Conservation (phyloP, 2,888 invertebrate species). For the Himalopsyche kuldschensis region DNA sequence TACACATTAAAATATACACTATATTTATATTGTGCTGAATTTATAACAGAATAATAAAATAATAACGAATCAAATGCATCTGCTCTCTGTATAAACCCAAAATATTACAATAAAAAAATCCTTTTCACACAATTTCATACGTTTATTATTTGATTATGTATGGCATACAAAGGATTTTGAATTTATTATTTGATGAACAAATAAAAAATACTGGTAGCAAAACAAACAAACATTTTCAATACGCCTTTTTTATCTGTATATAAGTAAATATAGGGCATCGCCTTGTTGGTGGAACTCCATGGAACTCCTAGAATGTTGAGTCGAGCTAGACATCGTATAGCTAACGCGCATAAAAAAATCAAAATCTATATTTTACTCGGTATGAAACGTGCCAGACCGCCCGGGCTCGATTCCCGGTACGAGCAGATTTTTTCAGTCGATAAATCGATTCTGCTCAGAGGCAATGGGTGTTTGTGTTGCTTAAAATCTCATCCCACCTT, state of each 20-base stretch:
- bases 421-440: too few species aligned
- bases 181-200: not conserved
- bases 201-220: not conserved
- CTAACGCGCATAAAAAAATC: too few species aligned
- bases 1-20: not conserved
- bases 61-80: constrained; percentile 29
- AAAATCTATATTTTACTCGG: too few species aligned
- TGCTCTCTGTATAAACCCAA: not conserved
- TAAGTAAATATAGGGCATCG: too few species aligned
- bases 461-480: too few species aligned
- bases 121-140: not conserved
- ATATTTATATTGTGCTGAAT: not conserved
- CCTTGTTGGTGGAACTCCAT: too few species aligned
- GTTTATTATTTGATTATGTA: not conserved
- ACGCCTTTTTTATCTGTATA: not conserved
- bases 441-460: too few species aligned
- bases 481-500: too few species aligned
- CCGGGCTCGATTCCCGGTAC: too few species aligned
- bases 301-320: too few species aligned
- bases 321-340: too few species aligned
- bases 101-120: not conserved
- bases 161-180: not conserved
- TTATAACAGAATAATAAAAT: constrained; percentile 30
- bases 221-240: not conserved
- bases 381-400: too few species aligned